A percentile compares a stretch with the other conserved stretches of the same genome.
Evolutionary conservation across 2,113 vertebrate species (phyloP).

Genomic region (Onychostoma macrolepis): DNA sequence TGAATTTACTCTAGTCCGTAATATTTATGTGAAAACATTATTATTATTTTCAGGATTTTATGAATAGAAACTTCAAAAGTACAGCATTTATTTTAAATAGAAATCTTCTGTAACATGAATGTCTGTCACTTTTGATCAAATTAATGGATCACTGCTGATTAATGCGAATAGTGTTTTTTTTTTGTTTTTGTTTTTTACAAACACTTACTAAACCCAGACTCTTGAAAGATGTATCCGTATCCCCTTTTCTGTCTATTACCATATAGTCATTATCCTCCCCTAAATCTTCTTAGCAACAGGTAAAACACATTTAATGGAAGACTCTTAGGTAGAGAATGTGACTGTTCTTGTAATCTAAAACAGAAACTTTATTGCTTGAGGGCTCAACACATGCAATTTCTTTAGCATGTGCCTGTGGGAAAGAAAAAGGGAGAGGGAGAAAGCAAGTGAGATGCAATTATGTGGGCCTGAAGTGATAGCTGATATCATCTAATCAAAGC

Average conservation of each 20-base stretch:
- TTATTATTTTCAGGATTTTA: background rate
- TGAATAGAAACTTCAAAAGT: background rate
- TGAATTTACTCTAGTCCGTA: background rate
- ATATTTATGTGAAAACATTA: background rate
- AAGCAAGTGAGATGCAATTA: constrained; percentile 82
- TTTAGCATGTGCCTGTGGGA: constrained; percentile 34
- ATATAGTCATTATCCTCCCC: background rate
- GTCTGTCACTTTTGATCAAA: background rate
- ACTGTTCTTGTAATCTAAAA: constrained; percentile 7
- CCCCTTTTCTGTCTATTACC: background rate
- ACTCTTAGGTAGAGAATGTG: background rate
- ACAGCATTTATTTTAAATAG: background rate
- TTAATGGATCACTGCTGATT: background rate
- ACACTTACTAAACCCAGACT: background rate
- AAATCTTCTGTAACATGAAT: background rate
- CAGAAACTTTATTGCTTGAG: background rate
- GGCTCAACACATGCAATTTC: constrained; percentile 33
- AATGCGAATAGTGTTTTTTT: too few species aligned
- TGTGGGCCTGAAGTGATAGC: constrained; percentile 71
- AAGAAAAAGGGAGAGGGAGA: background rate
- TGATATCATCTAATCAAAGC: constrained; percentile 79
- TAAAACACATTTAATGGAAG: constrained; percentile 13
- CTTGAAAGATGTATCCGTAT: background rate
- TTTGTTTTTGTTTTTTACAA: background rate
- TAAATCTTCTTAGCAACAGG: background rate